A percentile compares a stretch with the other conserved stretches of the same genome.
Conservation (phyloP, 2,797 vertebrate genomes). For the Lutjanus campechanus region DNA sequence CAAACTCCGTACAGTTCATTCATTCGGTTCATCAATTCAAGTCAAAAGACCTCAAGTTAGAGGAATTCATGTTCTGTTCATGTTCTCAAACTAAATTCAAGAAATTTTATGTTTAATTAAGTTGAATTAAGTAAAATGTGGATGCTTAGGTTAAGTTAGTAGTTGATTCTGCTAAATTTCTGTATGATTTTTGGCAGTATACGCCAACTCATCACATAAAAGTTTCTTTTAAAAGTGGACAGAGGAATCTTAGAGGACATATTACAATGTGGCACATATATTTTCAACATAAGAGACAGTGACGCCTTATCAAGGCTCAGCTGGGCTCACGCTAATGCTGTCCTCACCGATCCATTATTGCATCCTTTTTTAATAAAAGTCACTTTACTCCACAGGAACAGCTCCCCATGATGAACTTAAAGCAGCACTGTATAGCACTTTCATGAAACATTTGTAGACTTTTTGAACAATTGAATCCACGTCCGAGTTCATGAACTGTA, state of each 20-base stretch:
- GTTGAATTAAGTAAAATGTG: too few relatives aligned
- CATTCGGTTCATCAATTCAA: too few relatives aligned
- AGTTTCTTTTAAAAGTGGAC: slow-evolving; percentile 10
- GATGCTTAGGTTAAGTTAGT: too few relatives aligned
- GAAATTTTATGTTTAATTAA: too few relatives aligned
- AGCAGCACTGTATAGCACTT: slow-evolving; percentile 63
- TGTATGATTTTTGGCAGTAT: too few relatives aligned
- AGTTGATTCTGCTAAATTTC: too few relatives aligned
- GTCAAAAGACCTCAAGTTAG: too few relatives aligned
- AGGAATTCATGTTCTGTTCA: too few relatives aligned
- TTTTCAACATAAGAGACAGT: slow-evolving; percentile 1
- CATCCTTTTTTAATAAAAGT: slow-evolving; percentile 25
- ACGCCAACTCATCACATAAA: slow-evolving; percentile 1
- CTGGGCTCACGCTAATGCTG: slow-evolving; percentile 14
- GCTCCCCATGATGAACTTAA: slow-evolving; percentile 23
- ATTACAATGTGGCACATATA: slow-evolving; percentile 12
- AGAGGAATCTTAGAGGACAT: slow-evolving; percentile 29
- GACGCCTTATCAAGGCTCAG: slow-evolving; percentile 3
- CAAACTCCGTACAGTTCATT: too few relatives aligned
- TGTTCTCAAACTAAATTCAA: too few relatives aligned
- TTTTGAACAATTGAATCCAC: slow-evolving; percentile 16
- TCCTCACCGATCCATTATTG: neutral
- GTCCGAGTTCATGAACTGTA: slow-evolving; percentile 40
- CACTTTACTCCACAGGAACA: neutral
- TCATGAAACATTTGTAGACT: slow-evolving; percentile 26